These are phyloP conservation scores for Lipotes vexillifer DNA, from an alignment of 2,113 vertebrate species.

Conservation along the genomic window DNA sequence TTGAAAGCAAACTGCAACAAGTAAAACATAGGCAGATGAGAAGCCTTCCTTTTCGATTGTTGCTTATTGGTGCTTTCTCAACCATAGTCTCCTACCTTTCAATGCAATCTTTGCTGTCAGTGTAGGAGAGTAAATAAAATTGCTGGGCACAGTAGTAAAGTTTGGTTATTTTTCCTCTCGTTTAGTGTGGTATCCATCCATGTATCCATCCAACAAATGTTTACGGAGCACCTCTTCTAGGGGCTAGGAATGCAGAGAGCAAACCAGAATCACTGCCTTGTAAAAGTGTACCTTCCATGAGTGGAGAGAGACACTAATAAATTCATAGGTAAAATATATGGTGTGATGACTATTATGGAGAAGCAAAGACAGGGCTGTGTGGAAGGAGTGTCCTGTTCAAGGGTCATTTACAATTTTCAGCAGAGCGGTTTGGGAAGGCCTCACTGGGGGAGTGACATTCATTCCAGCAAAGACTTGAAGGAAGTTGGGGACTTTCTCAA, in stretches of 20 bases:
- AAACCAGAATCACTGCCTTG: background rate
- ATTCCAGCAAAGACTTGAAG: background rate
- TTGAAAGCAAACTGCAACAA: background rate
- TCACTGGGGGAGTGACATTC: background rate
- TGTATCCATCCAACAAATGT: background rate
- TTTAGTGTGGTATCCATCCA: background rate
- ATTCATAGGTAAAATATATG: fast-evolving
- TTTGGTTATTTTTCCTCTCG: background rate
- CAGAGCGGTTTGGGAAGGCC: background rate
- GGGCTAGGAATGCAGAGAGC: background rate
- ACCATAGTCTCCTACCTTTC: background rate
- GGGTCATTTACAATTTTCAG: too few relatives aligned
- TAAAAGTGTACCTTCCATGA: fast-evolving
- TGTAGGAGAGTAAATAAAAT: background rate
- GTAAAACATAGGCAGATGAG: background rate
- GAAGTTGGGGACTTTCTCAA: too few relatives aligned
- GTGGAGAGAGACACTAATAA: background rate
- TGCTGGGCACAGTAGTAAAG: background rate
- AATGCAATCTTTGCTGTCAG: background rate
- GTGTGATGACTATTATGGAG: background rate
- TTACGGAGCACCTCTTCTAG: background rate
- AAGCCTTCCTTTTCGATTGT: background rate
- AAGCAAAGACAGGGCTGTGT: background rate
- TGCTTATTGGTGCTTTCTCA: background rate
- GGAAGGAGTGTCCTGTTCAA: background rate